These are phyloP conservation scores for Subacronicta megacephala DNA, from an alignment of 2,888 invertebrate genomes.

Conservation along the genomic window DNA sequence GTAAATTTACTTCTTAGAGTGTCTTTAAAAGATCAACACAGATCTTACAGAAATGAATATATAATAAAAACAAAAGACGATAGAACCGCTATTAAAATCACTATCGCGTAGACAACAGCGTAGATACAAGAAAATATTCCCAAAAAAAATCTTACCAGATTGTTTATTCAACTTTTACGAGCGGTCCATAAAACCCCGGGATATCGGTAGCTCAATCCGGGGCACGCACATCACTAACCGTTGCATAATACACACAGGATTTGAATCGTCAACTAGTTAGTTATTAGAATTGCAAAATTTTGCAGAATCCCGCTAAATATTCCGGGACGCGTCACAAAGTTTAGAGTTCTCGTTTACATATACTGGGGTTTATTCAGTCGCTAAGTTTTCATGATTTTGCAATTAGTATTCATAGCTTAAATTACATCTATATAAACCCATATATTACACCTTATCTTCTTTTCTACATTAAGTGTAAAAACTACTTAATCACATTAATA, in stretches of 20 bases:
- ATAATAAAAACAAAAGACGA: constrained; percentile 1
- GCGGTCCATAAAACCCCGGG: constrained; percentile 27
- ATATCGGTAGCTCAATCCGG: constrained; percentile 8
- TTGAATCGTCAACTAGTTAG: constrained; percentile 56
- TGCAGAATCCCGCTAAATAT: constrained; percentile 56
- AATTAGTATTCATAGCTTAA: constrained; percentile 45
- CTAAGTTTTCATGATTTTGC: constrained; percentile 29
- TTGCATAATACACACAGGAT: constrained; percentile 52
- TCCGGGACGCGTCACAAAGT: constrained; percentile 47
- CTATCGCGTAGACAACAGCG: constrained; percentile 31
- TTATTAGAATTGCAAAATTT: constrained; percentile 61
- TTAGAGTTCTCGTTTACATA: constrained; percentile 31
- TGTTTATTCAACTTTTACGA: constrained; percentile 36
- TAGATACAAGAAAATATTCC: constrained; percentile 36
- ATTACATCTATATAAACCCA: too few relatives aligned
- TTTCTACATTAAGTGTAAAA: constrained; percentile 5
- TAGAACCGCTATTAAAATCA: constrained; percentile 18
- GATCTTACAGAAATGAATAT: too few relatives aligned
- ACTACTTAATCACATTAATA: neutral
- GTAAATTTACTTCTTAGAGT: too few relatives aligned
- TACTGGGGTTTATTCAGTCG: constrained; percentile 21
- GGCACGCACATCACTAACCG: constrained; percentile 43
- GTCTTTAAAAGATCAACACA: too few relatives aligned
- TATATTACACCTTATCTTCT: too few relatives aligned
- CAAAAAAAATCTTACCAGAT: constrained; percentile 10